Evolutionary conservation across 2,797 vertebrate genomes (phyloP).

Genomic region (Borostomias antarcticus): DNA sequence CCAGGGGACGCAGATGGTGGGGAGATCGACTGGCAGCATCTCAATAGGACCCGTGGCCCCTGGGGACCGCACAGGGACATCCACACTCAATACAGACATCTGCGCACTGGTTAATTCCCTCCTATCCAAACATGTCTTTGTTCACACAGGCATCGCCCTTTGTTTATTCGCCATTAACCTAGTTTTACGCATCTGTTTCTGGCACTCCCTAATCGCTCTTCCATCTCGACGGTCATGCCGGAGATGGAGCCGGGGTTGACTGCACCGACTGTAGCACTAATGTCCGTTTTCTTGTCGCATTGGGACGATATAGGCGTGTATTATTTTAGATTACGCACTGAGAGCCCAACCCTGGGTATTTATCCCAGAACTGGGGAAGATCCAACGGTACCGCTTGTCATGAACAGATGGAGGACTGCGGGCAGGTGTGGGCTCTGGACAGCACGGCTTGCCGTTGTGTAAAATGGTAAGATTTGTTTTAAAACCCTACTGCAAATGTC

Average conservation of each 20-base stretch:
- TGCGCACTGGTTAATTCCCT: constrained; percentile 45
- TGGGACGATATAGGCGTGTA: too few relatives aligned
- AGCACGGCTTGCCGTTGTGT: too few relatives aligned
- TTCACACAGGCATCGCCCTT: constrained; percentile 43
- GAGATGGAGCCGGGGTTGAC: background rate
- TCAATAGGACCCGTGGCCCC: constrained; percentile 74
- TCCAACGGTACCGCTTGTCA: too few relatives aligned
- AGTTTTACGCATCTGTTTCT: constrained; percentile 25
- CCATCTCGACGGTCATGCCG: background rate
- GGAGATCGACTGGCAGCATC: constrained; percentile 48
- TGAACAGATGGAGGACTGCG: too few relatives aligned
- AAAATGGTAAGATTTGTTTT: too few relatives aligned
- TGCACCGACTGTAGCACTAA: too few relatives aligned
- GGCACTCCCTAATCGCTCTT: constrained; percentile 27
- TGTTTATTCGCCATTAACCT: constrained; percentile 17
- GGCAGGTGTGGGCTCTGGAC: too few relatives aligned
- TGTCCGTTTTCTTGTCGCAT: too few relatives aligned
- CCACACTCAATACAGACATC: constrained; percentile 40
- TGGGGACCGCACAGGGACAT: constrained; percentile 54
- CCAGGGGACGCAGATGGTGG: constrained; percentile 74
- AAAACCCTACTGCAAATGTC: too few relatives aligned
- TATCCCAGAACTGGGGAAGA: too few relatives aligned
- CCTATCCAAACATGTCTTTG: constrained; percentile 47
- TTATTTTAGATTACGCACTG: too few relatives aligned
- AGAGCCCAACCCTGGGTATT: too few relatives aligned